Evolutionary conservation across 2,888 invertebrate genomes (phyloP), one percentile per base, ranked within the genome.

Genomic region (Catocala fraxini): DNA sequence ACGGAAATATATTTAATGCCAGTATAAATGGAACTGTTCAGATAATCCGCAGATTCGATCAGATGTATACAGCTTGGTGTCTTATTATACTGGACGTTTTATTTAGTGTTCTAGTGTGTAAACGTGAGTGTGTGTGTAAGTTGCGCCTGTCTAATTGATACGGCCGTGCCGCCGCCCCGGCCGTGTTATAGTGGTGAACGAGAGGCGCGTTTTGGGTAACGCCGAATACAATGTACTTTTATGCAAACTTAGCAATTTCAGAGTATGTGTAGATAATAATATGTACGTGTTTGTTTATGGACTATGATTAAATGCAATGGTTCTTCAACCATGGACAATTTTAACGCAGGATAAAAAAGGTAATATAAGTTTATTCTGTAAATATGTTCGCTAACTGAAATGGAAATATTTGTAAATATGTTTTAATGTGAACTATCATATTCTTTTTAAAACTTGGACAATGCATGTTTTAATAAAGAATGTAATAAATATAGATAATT

Each of bases 141-240:
- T 51, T 51, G 53, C 43, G 42, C 11, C 11, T 7, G 33, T 33
- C 10, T 10, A 10, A 52, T 42, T 41, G 51, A 52, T 52, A 52
- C 42, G 11, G 15, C 25, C 25, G n/a, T 45, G n/a, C 15, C 15
- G 15, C 15, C 15, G 15, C 15, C 15, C 3, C 25, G 25, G 25
- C 25, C 25, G 25, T 25, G 1, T 15, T 45, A 34, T 25, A 15
- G 51, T 56, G n/a, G 56, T 12, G 10, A 11, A 5, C 45, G 35
- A 51, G 57, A 57, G 57, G 57, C 57, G n/a, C 35, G 10, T 57
- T 43, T 35, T 57, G 51, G 57, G 57, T 45, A 15, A 12, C 13
- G 7, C 15, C 0, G 13, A 5, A 12, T 15, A 46, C 46, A 45
- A 45, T 12, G 15, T 46, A 46, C 15, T 10, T 15, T 9, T 13